Percentiles rank a stretch among this genome's conserved stretches.
These are phyloP conservation scores for Nymphicus hollandicus DNA, from an alignment of 2,113 vertebrate genomes.

Conservation along the genomic window DNA sequence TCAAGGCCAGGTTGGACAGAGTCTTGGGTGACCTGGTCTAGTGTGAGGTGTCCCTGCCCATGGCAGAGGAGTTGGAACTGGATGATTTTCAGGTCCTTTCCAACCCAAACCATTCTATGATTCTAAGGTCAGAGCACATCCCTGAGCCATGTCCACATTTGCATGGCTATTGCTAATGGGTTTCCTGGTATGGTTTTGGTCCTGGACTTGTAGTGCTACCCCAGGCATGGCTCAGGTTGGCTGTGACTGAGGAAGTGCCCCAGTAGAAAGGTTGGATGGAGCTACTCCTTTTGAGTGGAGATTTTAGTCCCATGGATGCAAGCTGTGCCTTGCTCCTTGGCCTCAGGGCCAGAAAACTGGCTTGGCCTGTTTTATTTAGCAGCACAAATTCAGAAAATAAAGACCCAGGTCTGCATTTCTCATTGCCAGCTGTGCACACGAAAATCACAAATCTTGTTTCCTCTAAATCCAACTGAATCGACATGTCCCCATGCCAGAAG, in stretches of 20 bases:
- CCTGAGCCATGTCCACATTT: fast-evolving
- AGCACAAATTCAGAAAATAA: neutral
- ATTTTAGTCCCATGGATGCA: neutral
- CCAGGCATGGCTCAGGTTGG: neutral
- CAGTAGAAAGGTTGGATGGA: neutral
- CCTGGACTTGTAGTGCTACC: neutral
- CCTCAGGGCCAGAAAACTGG: neutral
- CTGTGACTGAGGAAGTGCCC: neutral
- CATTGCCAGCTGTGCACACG: neutral
- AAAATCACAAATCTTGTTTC: neutral
- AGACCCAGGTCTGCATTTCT: neutral
- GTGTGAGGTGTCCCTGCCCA: neutral
- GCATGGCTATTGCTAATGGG: neutral
- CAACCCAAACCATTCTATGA: neutral
- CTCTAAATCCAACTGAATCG: neutral
- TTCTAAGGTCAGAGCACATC: neutral
- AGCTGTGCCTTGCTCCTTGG: neutral
- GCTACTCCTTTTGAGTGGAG: neutral
- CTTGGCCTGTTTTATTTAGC: neutral
- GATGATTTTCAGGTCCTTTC: neutral
- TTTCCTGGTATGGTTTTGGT: neutral
- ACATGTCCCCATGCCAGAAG: neutral
- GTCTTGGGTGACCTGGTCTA: neutral
- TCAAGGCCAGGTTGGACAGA: neutral
- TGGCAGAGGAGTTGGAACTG: neutral